These are phyloP conservation scores for Zaprionus lineosus DNA, from an alignment of 2,888 invertebrate genomes.

Conservation along the genomic window DNA sequence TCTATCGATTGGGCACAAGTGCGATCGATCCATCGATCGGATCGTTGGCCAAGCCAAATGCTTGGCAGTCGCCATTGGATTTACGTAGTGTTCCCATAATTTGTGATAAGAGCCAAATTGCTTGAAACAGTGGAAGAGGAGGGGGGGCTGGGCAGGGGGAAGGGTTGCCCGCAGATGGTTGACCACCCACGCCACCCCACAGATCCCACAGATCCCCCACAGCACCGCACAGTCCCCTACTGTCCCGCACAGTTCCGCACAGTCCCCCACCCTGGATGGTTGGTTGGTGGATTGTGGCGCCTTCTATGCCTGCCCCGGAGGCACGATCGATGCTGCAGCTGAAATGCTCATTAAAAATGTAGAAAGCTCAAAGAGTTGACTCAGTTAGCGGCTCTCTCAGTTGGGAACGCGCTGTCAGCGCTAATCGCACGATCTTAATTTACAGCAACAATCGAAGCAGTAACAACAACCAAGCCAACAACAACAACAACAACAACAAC, in stretches of 20 bases:
- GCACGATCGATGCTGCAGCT: slow-evolving; percentile 65
- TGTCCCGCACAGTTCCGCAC: too few species aligned
- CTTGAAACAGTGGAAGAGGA: not conserved
- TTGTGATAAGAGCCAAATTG: slow-evolving; percentile 43
- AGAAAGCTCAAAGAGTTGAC: slow-evolving; percentile 67
- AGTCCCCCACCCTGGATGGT: too few species aligned
- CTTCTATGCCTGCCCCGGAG: slow-evolving; percentile 51
- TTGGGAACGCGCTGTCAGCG: slow-evolving; percentile 62
- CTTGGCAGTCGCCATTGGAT: not conserved
- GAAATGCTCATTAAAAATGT: slow-evolving; percentile 77
- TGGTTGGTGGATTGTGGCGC: slow-evolving; percentile 38
- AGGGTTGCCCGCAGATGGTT: too few species aligned
- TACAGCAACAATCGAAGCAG: slow-evolving; percentile 61
- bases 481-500: slow-evolving; percentile 25
- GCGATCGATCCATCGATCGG: slow-evolving; percentile 5
- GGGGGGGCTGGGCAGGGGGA: too few species aligned
- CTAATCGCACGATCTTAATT: slow-evolving; percentile 76
- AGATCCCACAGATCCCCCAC: too few species aligned
- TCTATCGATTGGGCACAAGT: not conserved
- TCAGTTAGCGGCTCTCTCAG: slow-evolving; percentile 41
- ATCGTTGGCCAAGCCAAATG: slow-evolving; percentile 16
- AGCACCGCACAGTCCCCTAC: too few species aligned
- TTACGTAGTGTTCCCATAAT: slow-evolving; percentile 46
- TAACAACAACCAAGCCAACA: slow-evolving; percentile 19
- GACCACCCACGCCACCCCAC: slow-evolving; percentile 24